phyloP scores from a whole-genome alignment of 1,140 invertebrate genomes.

The Drosophila funebris region DNA sequence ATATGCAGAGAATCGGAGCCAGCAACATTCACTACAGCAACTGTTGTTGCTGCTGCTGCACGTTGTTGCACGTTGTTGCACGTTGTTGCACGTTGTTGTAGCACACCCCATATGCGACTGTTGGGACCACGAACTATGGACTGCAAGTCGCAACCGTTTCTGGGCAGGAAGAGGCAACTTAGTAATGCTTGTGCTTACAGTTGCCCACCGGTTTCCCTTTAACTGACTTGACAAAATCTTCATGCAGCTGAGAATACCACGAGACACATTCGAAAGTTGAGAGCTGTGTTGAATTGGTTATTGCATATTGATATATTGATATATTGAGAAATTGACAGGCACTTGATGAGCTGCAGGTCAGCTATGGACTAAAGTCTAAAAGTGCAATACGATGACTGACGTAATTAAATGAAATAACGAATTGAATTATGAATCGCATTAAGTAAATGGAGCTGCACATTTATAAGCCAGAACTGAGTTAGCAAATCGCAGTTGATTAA shows the following conservation, averaged over 20 bases:
- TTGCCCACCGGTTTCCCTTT: conserved; percentile 20
- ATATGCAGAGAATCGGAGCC: neutral
- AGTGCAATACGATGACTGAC: neutral
- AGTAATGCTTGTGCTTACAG: conserved; percentile 14
- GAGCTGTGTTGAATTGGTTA: conserved; percentile 30
- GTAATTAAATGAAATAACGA: neutral
- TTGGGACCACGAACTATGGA: conserved; percentile 27
- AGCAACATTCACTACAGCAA: conserved; percentile 26
- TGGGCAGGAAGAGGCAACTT: conserved; percentile 40
- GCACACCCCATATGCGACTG: conserved; percentile 39
- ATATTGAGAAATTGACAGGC: conserved; percentile 1
- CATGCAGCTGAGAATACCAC: conserved; percentile 19
- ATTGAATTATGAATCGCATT: neutral
- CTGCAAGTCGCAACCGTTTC: conserved; percentile 24
- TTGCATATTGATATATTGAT: conserved; percentile 25
- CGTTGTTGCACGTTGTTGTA: conserved; percentile 31
- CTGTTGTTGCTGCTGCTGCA: conserved; percentile 18
- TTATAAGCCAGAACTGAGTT: neutral
- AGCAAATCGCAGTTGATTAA: neutral
- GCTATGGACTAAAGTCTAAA: neutral
- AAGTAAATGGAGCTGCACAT: neutral
- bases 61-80: conserved; percentile 18
- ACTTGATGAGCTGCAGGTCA: conserved; percentile 18
- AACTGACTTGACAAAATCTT: conserved; percentile 40
- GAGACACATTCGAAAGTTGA: conserved; percentile 28